These are phyloP conservation scores for Bombus polaris DNA, from an alignment of 1,140 invertebrate species.

Conservation along the genomic window DNA sequence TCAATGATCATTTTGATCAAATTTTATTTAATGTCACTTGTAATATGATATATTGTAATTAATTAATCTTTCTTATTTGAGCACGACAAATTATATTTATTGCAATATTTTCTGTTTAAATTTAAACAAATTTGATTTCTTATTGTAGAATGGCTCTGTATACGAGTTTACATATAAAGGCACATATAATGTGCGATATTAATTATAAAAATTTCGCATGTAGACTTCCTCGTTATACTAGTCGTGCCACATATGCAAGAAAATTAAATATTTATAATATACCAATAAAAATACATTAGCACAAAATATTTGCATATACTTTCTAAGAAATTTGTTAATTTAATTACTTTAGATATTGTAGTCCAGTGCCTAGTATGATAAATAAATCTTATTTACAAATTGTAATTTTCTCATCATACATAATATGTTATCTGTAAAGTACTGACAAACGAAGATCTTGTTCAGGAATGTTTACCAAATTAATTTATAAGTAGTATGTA, in stretches of 20 bases:
- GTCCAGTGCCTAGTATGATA: slow-evolving; percentile 50
- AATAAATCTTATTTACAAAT: slow-evolving; percentile 39
- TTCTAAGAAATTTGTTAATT: slow-evolving; percentile 2
- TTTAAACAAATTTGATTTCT: background rate
- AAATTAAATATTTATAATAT: slow-evolving; percentile 16
- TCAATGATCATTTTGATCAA: slow-evolving; percentile 1
- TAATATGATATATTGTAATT: background rate
- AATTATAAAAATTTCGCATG: background rate
- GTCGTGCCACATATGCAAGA: background rate
- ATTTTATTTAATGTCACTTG: background rate
- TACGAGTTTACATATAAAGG: background rate
- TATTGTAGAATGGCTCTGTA: background rate
- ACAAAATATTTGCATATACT: background rate
- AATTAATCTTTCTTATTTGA: background rate
- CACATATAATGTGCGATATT: background rate
- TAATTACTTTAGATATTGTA: slow-evolving; percentile 43
- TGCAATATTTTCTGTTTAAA: background rate
- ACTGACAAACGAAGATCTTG: slow-evolving; percentile 7
- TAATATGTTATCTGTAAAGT: slow-evolving; percentile 1
- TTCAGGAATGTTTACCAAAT: slow-evolving; percentile 31
- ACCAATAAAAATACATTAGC: background rate
- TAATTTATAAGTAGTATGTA: slow-evolving; percentile 34
- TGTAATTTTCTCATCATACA: slow-evolving; percentile 5
- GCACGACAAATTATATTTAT: slow-evolving; percentile 11
- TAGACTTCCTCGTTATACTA: background rate